Base-by-base conservation (phyloP, 2,888 invertebrate genomes). In the Dasysyrphus tricinctus region DNA sequence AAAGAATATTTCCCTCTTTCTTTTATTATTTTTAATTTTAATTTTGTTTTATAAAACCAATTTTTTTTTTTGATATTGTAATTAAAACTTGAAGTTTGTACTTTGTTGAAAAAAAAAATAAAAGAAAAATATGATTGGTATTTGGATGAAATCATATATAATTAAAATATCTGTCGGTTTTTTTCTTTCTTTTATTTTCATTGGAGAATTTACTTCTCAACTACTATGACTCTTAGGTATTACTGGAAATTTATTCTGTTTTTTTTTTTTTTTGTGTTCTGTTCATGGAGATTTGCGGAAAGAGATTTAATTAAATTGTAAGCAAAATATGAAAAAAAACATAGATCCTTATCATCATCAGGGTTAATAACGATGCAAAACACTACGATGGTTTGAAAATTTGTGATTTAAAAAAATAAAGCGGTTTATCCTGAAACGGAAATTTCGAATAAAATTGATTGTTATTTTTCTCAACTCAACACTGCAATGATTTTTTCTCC, bases 1-100 rank as follows among this genome's bases (percentile, higher is more conserved):
- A 54, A 54, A 54, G 54, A 29, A 54, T 32, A n/a, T 54, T 54
- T 54, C 14, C 8, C 29, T 54, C 29, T 12, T 54, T 14, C 29
- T 54, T 2, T 29, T 54, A 32, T 32, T 54, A 32, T 54, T 54
- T 32, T 29, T 14, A 54, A 32, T 54, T 54, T 54, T 29, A 54
- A 54, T 54, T 54, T 54, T 14, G n/a, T 24, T 54, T 54, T 54
- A 54, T 54, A n/a, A 54, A 54, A 54, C 29, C 12, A 12, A n/a
- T n/a, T 6, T 12, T 54, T 54, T 29, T 32, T 29, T 29, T 54
- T 54, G 16, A 8, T 19, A 54, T 54, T 54, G 0, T 54, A 32
- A 32, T 54, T 54, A 32, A 54, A 54, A 14, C 8, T 54, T 54
- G 14, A 54, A 29, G 54, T 54, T 54, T 6, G 14, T n/a, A n/a